phyloP scores from a whole-genome alignment of 2,888 invertebrate species.

The Tipula lateralis region DNA sequence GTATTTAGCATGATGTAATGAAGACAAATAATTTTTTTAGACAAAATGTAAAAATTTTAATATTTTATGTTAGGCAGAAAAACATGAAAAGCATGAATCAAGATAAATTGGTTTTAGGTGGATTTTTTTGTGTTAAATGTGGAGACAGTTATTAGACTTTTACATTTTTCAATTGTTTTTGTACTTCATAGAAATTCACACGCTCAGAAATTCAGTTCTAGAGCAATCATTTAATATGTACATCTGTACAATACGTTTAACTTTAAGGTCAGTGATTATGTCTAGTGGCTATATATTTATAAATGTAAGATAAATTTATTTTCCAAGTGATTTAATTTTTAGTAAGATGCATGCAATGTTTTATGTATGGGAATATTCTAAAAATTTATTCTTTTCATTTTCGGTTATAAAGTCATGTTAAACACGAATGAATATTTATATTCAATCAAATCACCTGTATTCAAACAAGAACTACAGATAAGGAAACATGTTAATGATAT shows the following conservation, averaged over 20 bases:
- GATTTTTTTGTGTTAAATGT: not conserved
- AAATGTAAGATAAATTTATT: too few species aligned
- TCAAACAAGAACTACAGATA: not conserved
- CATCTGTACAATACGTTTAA: not conserved
- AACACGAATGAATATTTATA: not conserved
- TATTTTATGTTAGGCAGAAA: not conserved
- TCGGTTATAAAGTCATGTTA: not conserved
- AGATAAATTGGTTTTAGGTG: not conserved
- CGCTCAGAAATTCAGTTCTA: not conserved
- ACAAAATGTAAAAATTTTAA: slow-evolving; percentile 1
- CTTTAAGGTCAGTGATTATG: not conserved
- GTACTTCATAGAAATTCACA: not conserved
- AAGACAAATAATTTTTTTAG: not conserved
- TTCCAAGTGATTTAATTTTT: not conserved
- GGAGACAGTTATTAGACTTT: slow-evolving; percentile 24
- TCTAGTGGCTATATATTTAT: too few species aligned
- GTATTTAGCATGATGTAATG: slow-evolving; percentile 19
- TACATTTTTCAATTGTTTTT: not conserved
- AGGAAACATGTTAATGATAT: not conserved
- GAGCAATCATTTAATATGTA: not conserved
- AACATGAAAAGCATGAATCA: not conserved
- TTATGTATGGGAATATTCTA: not conserved
- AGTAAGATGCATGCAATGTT: not conserved
- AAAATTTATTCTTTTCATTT: too few species aligned
- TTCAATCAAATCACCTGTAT: not conserved